phyloP scores from a whole-genome alignment of 2,797 vertebrate species.

The Gymnodraco acuticeps region DNA sequence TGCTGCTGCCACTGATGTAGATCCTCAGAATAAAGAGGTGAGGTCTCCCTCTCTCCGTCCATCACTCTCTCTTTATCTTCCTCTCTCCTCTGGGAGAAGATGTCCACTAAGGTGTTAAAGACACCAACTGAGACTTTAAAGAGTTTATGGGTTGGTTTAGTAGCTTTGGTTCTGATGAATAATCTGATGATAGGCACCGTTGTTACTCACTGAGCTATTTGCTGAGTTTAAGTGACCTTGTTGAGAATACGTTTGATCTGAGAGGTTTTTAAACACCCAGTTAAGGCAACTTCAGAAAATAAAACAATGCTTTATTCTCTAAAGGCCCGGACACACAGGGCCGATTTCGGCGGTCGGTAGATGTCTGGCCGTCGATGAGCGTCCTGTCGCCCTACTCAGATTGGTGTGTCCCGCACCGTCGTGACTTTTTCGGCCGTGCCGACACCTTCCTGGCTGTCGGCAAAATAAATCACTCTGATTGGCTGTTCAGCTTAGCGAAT shows the following conservation, averaged over 20 bases:
- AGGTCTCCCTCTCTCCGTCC: slow-evolving; percentile 64
- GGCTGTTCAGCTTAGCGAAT: too few relatives aligned
- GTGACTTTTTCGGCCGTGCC: too few relatives aligned
- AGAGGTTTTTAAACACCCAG: not conserved
- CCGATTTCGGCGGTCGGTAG: too few relatives aligned
- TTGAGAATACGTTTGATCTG: not conserved
- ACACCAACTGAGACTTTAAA: slow-evolving; percentile 55
- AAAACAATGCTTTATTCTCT: not conserved
- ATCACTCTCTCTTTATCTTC: slow-evolving; percentile 30
- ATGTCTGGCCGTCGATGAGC: too few relatives aligned
- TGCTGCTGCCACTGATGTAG: slow-evolving; percentile 90
- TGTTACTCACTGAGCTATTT: not conserved
- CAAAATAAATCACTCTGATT: too few relatives aligned
- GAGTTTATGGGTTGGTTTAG: not conserved
- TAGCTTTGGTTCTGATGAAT: not conserved
- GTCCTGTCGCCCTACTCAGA: too few relatives aligned
- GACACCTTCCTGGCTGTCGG: too few relatives aligned
- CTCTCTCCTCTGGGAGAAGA: slow-evolving; percentile 72
- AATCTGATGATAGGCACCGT: not conserved
- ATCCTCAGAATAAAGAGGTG: slow-evolving; percentile 72
- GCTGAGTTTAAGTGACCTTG: not conserved
- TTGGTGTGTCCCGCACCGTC: too few relatives aligned
- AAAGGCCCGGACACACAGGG: too few relatives aligned
- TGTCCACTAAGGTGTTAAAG: slow-evolving; percentile 86
- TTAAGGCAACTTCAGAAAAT: not conserved